phyloP scores from a whole-genome alignment of 1,140 invertebrate genomes.

The Psilanteris sp. region DNA sequence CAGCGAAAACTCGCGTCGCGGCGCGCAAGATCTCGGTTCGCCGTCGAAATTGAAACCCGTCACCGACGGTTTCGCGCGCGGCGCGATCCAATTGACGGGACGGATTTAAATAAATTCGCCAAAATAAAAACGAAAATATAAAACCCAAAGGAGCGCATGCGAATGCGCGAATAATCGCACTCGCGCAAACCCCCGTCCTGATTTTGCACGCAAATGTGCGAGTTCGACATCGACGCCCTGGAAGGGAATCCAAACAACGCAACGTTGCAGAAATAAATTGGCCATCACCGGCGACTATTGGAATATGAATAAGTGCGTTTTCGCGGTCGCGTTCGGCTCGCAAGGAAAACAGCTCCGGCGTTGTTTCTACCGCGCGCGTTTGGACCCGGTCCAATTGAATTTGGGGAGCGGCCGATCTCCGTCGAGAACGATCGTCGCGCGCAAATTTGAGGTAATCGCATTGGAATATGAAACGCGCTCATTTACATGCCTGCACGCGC shows the following conservation, averaged over 20 bases:
- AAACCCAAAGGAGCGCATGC: neutral
- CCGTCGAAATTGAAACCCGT: slow-evolving; percentile 53
- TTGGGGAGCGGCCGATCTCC: slow-evolving; percentile 35
- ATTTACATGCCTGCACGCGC: slow-evolving; percentile 60
- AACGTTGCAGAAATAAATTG: slow-evolving; percentile 53
- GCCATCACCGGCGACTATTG: neutral
- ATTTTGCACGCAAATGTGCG: slow-evolving; percentile 10
- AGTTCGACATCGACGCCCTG: neutral
- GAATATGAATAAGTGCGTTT: slow-evolving; percentile 44
- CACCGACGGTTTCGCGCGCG: slow-evolving; percentile 6
- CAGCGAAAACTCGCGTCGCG: too few relatives aligned
- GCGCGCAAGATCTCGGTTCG: too few relatives aligned
- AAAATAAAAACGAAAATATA: too few relatives aligned
- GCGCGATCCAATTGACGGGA: too few relatives aligned
- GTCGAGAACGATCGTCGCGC: slow-evolving; percentile 50
- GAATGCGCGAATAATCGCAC: neutral
- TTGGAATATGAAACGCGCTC: slow-evolving; percentile 60
- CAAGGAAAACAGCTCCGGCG: slow-evolving; percentile 39
- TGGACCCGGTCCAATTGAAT: slow-evolving; percentile 60
- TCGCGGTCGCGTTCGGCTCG: slow-evolving; percentile 2
- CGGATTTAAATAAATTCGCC: too few relatives aligned
- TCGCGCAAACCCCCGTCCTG: neutral
- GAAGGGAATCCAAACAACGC: slow-evolving; percentile 19
- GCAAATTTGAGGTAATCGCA: slow-evolving; percentile 65
- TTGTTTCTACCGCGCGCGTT: slow-evolving; percentile 21